phyloP scores from a whole-genome alignment of 2,113 vertebrate species.

The Barnardius zonarius region DNA sequence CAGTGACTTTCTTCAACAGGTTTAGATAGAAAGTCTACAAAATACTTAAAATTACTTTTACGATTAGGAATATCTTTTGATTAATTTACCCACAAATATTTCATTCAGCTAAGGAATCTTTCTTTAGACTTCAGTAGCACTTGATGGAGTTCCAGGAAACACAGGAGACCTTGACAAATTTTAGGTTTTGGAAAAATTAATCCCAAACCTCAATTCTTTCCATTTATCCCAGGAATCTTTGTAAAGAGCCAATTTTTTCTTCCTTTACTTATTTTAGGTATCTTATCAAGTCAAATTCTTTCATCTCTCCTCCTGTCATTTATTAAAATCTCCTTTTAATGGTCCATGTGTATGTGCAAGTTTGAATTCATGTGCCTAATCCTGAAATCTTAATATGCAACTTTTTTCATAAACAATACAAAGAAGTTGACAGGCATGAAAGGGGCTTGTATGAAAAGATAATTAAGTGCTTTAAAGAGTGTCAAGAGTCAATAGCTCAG shows the following conservation, averaged over 20 bases:
- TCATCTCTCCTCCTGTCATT: background rate
- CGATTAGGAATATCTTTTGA: background rate
- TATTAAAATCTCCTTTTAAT: constrained; percentile 12
- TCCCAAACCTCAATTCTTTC: background rate
- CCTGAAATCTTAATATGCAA: constrained; percentile 75
- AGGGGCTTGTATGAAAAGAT: constrained; percentile 84
- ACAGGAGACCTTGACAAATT: background rate
- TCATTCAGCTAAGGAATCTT: background rate
- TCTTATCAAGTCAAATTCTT: background rate
- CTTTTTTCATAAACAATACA: constrained; percentile 78
- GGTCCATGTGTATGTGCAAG: background rate
- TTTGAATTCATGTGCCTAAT: constrained; percentile 62
- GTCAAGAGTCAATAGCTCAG: constrained; percentile 87
- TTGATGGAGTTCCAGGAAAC: background rate
- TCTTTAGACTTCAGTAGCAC: background rate
- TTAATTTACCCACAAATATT: background rate
- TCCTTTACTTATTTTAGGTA: background rate
- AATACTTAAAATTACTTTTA: background rate
- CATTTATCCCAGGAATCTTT: background rate
- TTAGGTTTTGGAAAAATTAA: background rate
- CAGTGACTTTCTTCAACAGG: background rate
- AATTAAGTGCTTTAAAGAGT: constrained; percentile 87
- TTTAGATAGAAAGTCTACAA: background rate
- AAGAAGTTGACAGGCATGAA: constrained; percentile 83
- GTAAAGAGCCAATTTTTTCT: background rate